Percentiles rank a stretch among this genome's conserved stretches.
phyloP scores from a whole-genome alignment of 1,140 invertebrate genomes.

The Temnothorax nylanderi region DNA sequence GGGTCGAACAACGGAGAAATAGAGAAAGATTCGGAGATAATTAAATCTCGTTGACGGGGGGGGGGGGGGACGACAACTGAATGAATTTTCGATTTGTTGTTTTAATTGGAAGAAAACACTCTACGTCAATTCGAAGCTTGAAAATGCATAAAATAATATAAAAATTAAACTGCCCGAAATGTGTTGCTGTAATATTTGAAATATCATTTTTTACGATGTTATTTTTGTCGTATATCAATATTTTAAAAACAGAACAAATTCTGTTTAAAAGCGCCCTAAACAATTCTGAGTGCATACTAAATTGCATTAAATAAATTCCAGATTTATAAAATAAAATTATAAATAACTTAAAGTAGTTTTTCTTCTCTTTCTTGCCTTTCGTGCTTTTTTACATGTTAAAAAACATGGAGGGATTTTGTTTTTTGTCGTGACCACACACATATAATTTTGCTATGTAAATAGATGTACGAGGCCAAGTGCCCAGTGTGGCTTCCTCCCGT shows the following conservation, averaged over 20 bases:
- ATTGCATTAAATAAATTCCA: not conserved
- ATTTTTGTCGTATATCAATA: not conserved
- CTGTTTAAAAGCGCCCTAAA: not conserved
- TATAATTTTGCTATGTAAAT: slow-evolving; percentile 5
- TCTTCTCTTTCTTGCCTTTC: not conserved
- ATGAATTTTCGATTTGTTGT: not conserved
- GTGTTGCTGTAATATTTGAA: not conserved
- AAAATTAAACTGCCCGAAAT: not conserved
- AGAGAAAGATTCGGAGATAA: slow-evolving; percentile 31
- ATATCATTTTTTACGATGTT: not conserved
- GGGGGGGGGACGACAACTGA: not conserved
- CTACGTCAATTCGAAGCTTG: not conserved
- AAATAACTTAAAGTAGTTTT: not conserved
- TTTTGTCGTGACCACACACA: not conserved
- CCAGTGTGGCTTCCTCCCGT: slow-evolving; percentile 18
- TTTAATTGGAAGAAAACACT: not conserved
- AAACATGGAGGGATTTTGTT: not conserved
- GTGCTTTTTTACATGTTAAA: not conserved
- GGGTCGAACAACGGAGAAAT: not conserved
- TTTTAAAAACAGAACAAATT: not conserved
- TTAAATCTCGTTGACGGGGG: slow-evolving; percentile 12
- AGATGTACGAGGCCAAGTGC: slow-evolving; percentile 19
- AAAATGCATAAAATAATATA: not conserved
- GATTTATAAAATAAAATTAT: not conserved
- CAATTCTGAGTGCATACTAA: not conserved